Evolutionary conservation across 2,797 vertebrate species (phyloP), one percentile per base, ranked within the genome.

Genomic region (Sus cebifrons): DNA sequence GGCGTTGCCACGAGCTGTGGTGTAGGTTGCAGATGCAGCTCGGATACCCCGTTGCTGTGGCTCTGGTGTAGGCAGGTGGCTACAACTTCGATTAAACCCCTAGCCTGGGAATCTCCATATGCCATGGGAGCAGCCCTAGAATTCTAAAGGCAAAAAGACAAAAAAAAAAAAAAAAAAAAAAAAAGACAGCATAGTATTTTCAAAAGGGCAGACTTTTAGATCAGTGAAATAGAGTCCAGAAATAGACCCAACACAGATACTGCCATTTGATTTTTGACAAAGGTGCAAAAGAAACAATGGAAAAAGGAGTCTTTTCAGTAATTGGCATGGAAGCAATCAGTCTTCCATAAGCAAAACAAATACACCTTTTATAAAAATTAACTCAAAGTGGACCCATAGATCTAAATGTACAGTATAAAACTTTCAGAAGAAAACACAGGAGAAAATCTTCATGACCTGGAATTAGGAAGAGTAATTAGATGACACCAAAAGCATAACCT

Each of bases 371-470:
- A 86, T 60, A 58, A 68, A 78, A 56, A 78, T 56, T 78, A 78
- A 67, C 56, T 82, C 81, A 83, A 60, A 89, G 16, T 60, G 3
- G 36, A 73, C 52, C 49, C 49, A 77, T 6, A 86, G 36, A 65
- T 56, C 49, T 83, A 83, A 90, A 90, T 20, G 9, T 83, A 67
- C 2, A 67, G 9, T 89, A 25, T 20, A 62, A 62, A 71, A 70
- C n/a, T n/a, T 89, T 95, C 81, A 64, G 32, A 92, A 86, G 17
- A 86, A 94, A 94, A 67, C 21, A 20, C 3, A 78, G 11, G n/a
- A 83, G 23, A 83, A 79, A 86, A 75, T 75, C 32, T 79, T 92
- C 29, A 75, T 71, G 52, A 81, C 62, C n/a, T 81, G 14, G 17
- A 81, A 56, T n/a, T 91, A 52, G 32, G 4, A 58, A 89, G 3